Base-by-base conservation (phyloP, 1,140 invertebrate genomes). In the Euschistus heros region DNA sequence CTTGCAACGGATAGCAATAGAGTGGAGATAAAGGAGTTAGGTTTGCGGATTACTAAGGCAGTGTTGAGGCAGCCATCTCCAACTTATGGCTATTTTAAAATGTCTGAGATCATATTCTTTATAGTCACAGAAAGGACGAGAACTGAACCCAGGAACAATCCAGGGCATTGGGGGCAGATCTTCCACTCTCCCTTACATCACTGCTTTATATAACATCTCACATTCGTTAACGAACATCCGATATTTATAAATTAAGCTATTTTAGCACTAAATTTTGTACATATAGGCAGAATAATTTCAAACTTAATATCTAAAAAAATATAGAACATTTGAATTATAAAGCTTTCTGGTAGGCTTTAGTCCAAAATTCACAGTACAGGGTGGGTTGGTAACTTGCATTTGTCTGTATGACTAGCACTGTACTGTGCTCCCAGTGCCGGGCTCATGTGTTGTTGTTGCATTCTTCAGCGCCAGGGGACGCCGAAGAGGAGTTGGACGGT, bases 271-370 rank as follows among this genome's bases (percentile, higher is more conserved):
- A 37, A 37, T 42, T 61, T 61, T 61, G 59, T 61, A 61, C 59
- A 61, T 61, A 42, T 37, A 61, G 59, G 59, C 59, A 61, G 26
- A 33, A 61, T 61, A 44, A 61, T 61, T 37, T 37, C 26, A 33
- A 37, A 17, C 30, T 42, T 42, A 42, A 17, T 37, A 20, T 42
- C 30, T 61, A 37, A 61, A 61, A 61, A 61, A 61, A 61, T 20
- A 61, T 61, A 61, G 27, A 20, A 61, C 18, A 37, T 20, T 37
- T 44, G 17, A 37, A 37, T 17, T 37, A 44, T 61, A 61, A 61
- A 61, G 59, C 59, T 61, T 61, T 61, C 15, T 61, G 59, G 59
- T 61, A 61, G 59, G 59, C 59, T 61, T 44, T 37, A 61, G 54
- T 57, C 54, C 54, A 26, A n/a, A 20, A 15, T 37, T 22, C 54